Conservation (phyloP, 2,113 vertebrate genomes). For the Kobus ellipsiprymnus region DNA sequence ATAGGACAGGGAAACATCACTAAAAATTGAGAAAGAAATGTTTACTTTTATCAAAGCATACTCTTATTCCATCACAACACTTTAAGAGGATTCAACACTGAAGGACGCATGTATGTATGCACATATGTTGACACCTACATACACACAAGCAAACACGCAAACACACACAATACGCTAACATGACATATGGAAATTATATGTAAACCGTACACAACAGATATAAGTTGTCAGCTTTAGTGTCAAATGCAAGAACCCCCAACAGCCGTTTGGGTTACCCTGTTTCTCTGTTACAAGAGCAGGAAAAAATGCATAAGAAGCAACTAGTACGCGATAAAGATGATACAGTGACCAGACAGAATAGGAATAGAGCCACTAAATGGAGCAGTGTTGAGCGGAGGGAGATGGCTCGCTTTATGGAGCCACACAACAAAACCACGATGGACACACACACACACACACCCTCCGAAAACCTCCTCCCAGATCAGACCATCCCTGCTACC, state of each 20-base stretch:
- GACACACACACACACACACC: too few relatives aligned
- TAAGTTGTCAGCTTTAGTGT: not conserved
- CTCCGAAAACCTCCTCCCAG: too few relatives aligned
- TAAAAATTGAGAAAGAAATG: too few relatives aligned
- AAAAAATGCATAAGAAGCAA: not conserved
- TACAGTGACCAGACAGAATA: not conserved
- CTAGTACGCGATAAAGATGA: not conserved
- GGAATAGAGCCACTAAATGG: too few relatives aligned
- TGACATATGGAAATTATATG: too few relatives aligned
- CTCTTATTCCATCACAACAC: too few relatives aligned
- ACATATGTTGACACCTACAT: too few relatives aligned
- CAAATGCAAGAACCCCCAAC: not conserved
- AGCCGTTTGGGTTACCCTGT: not conserved
- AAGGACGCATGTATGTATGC: too few relatives aligned
- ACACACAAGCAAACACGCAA: too few relatives aligned
- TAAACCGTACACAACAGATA: rapidly evolving
- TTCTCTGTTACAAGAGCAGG: not conserved
- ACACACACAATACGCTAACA: rapidly evolving
- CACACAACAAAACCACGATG: not conserved
- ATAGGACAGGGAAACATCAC: too few relatives aligned
- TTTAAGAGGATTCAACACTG: too few relatives aligned
- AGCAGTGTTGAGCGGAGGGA: not conserved
- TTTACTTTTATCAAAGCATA: too few relatives aligned
- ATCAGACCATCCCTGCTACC: not conserved
- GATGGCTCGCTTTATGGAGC: rapidly evolving